These are phyloP conservation scores for Andricus quercusramuli DNA, from an alignment of 2,888 invertebrate species.

Conservation along the genomic window DNA sequence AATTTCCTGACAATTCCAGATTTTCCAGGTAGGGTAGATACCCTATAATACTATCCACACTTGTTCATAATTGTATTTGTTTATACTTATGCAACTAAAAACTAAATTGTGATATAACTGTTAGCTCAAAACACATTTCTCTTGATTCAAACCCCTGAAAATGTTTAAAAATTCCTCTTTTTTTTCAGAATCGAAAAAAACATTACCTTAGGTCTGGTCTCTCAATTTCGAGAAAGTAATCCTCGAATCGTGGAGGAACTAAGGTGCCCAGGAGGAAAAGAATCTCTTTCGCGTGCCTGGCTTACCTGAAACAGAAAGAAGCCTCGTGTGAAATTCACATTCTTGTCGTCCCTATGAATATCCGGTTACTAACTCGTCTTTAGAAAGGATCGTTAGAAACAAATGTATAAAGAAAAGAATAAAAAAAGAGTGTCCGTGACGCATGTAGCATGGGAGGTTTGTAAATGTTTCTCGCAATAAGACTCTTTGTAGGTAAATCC, in stretches of 20 bases:
- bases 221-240: constrained; percentile 9
- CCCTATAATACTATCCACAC: too few relatives aligned
- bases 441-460: constrained; percentile 6
- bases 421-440: constrained; percentile 40
- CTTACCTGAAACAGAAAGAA: constrained; percentile 58
- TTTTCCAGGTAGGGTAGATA: too few relatives aligned
- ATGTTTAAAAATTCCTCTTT: not conserved
- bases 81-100: too few relatives aligned
- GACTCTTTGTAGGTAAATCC: constrained; percentile 30
- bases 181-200: not conserved
- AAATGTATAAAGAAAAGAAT: constrained; percentile 36
- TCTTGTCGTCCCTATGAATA: constrained; percentile 47
- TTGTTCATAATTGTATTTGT: too few relatives aligned
- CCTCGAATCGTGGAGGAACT: constrained; percentile 17
- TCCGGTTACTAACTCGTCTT: constrained; percentile 53
- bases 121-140: not conserved
- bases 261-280: constrained; percentile 4
- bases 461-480: constrained; percentile 29
- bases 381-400: constrained; percentile 46
- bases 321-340: constrained; percentile 19
- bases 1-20: too few relatives aligned
- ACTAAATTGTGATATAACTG: not conserved
- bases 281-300: constrained; percentile 29
- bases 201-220: not conserved
- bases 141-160: not conserved